Percentiles rank a stretch among this genome's conserved stretches.
Evolutionary conservation across 1,140 invertebrate genomes (phyloP).

Genomic region (Magallana gigas): DNA sequence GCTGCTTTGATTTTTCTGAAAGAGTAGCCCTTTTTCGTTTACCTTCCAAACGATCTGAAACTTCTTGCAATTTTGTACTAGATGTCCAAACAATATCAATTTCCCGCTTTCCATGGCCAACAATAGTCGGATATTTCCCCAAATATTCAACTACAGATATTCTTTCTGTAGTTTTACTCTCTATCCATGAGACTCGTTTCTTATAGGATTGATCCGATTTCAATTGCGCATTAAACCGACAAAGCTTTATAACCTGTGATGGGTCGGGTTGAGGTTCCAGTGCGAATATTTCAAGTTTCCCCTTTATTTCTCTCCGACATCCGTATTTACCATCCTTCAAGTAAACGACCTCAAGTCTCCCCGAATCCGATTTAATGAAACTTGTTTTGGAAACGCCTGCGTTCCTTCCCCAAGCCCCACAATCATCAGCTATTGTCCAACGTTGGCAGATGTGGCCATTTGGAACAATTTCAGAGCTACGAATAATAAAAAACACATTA

Average conservation of each 20-base stretch:
- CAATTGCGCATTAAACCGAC: conserved; percentile 40
- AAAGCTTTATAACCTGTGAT: neutral
- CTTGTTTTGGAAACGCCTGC: conserved; percentile 43
- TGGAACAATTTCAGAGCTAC: conserved; percentile 41
- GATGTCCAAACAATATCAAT: no score
- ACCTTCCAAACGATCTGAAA: no score
- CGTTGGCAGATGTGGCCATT: conserved; percentile 21
- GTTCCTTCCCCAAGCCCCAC: conserved; percentile 46
- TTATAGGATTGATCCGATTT: conserved; percentile 45
- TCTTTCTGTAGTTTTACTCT: neutral
- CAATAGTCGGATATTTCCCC: conserved; percentile 41
- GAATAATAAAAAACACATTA: conserved; percentile 53
- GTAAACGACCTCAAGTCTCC: neutral
- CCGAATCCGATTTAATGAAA: neutral
- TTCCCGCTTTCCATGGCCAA: no score
- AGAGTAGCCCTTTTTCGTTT: no score
- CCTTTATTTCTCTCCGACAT: neutral
- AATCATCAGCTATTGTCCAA: conserved; percentile 57
- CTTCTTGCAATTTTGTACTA: no score
- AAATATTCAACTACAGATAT: conserved; percentile 56
- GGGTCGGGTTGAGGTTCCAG: conserved; percentile 41
- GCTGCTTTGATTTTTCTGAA: no score
- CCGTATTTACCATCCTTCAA: conserved; percentile 35
- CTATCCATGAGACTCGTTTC: conserved; percentile 56
- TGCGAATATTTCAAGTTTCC: neutral